Evolutionary conservation across 2,113 vertebrate genomes (phyloP).

Genomic region (Spilogale gracilis): DNA sequence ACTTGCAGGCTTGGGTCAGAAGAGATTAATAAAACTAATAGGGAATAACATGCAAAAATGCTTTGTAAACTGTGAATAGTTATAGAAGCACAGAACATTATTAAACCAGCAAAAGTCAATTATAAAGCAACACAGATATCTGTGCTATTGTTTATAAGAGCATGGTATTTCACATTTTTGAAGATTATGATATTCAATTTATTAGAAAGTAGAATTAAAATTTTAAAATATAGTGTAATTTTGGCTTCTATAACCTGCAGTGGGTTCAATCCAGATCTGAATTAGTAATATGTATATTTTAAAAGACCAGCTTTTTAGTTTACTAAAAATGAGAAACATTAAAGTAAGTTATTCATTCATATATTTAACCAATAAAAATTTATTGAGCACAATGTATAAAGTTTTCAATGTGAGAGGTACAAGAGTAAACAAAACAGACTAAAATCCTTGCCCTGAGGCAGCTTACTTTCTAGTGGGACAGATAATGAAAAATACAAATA

Average conservation of each 20-base stretch:
- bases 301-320: background rate
- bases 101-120: background rate
- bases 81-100: background rate
- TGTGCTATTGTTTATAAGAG: background rate
- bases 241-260: background rate
- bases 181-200: background rate
- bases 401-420: background rate
- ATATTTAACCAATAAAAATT: background rate
- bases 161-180: background rate
- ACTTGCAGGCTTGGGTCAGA: background rate
- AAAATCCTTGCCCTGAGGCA: background rate
- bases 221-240: background rate
- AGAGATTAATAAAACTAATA: slow-evolving; percentile 4
- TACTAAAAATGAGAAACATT: background rate
- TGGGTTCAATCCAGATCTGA: background rate
- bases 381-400: background rate
- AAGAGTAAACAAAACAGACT: background rate
- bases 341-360: background rate
- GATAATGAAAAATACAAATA: background rate
- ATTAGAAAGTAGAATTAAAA: background rate
- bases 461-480: background rate
- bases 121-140: background rate
- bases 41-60: background rate
- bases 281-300: background rate
- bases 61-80: background rate